phyloP scores from a whole-genome alignment of 2,113 vertebrate species.

The Chamaetylas fuelleborni region DNA sequence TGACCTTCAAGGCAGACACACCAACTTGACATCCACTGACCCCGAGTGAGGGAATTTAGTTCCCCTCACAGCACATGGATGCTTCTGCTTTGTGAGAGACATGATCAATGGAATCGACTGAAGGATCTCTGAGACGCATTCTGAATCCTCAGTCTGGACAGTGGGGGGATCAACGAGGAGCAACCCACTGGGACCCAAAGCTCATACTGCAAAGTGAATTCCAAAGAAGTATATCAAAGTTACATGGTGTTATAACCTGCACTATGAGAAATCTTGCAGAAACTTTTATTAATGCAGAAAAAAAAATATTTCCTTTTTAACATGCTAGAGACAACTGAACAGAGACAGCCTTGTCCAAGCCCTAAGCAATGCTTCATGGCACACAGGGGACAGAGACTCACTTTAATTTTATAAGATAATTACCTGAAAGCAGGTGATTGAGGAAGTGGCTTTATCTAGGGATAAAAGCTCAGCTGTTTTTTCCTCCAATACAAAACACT shows the following conservation, averaged over 20 bases:
- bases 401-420: constrained; percentile 5
- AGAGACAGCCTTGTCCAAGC: not conserved
- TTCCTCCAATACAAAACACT: not conserved
- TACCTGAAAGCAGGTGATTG: not conserved
- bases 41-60: accelerated
- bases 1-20: not conserved
- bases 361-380: not conserved
- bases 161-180: not conserved
- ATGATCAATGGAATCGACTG: accelerated
- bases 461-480: not conserved
- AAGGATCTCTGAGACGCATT: not conserved
- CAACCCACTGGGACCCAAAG: not conserved
- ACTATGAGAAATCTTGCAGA: not conserved
- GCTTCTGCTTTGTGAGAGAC: not conserved
- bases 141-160: not conserved
- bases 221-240: not conserved
- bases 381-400: not conserved
- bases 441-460: not conserved
- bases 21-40: not conserved
- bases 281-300: not conserved
- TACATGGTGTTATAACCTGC: accelerated
- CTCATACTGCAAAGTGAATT: not conserved
- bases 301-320: not conserved
- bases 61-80: not conserved
- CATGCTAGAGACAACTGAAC: not conserved